Base-by-base conservation (phyloP, 2,888 invertebrate genomes). In the Polymixis lichenea region DNA sequence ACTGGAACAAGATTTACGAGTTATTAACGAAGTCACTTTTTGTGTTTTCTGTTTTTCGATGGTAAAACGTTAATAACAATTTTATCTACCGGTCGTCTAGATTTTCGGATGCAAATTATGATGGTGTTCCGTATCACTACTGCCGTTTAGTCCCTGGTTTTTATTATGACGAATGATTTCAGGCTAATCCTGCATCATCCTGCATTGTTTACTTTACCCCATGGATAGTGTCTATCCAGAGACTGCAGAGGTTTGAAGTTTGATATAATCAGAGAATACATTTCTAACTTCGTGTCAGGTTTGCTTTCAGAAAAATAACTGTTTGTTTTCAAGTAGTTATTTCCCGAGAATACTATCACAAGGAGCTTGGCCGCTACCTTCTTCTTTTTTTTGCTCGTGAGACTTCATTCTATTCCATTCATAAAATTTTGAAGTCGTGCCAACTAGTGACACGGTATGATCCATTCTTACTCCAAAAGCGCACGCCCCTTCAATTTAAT, bases 1-100 rank as follows among this genome's bases (percentile, higher is more conserved):
- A 82, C 71, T 80, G 86, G 75, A 81, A 87, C 84, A 86, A 88
- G 89, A 88, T 90, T 90, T 90, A 89, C 83, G 84, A 87, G 83
- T 87, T 89, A 90, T 88, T 87, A 88, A 85, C 77, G 78, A 85
- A 84, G 83, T 84, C 60, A 74, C 66, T 72, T 70, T 80, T 77
- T 77, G n/a, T 72, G 61, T 81, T 77, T 75, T 65, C 49, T 22
- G 51, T 38, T 53, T 68, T 82, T 72, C 28, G 13, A 53, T 71
- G 25, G 43, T 62, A 56, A 28, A 72, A 72, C 55, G 46, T 71
- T 64, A 69, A 64, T 55, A 61, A 55, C 28, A 62, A 51, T 22
- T 53, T 71, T 61, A 58, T 56, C 25, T 65, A n/a, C 25, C 67
- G 19, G 17, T 32, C n/a, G 1, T 53, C 22, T 38, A 43, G 55